Evolutionary conservation across 2,888 invertebrate species (phyloP), one percentile per base, ranked within the genome.

Genomic region (Cancer borealis): DNA sequence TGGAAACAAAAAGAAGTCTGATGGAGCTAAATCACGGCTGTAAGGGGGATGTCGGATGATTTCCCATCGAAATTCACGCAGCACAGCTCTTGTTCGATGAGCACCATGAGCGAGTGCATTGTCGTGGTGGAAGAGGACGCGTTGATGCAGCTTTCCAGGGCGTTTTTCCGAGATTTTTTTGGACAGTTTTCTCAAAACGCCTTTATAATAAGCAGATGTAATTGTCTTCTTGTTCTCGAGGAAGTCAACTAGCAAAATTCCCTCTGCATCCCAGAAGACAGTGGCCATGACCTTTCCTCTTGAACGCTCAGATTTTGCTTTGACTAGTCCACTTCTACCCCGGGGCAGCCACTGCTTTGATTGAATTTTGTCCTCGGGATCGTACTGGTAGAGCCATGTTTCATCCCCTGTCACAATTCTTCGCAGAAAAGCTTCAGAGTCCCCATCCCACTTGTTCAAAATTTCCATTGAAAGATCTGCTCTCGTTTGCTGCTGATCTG

Each of bases 391-490:
- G 46, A 92, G 87, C 84, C 84, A 84, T 92, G 84, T 84, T 92
- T 92, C 92, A 84, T 92, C 84, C 47, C 49, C n/a, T n/a, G 47
- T 92, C 8, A 92, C 92, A 92, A 84, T 92, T 84, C n/a, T 39
- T 79, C 84, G 14, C 5, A 92, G 84, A 84, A 92, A 92, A 84
- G 46, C 21, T 84, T 84, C 79, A 84, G 47, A 14, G 30, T 92
- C 6, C 26, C 84, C 49, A 92, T 79, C 92, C 92, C 84, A 84
- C 26, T 92, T 92, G 92, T 47, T 92, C 49, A 84, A 92, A 84
- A 79, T 92, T 46, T 84, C 92, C 84, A 84, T 84, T 46, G 79
- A 92, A 92, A 92, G 17, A 84, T 84, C 47, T 84, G 92, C 46
- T 84, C 47, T 47, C 84, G 87, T 84, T 47, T 84, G 79, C 84